phyloP scores from a whole-genome alignment of 2,888 invertebrate genomes.

The Iselma pallidipennis region DNA sequence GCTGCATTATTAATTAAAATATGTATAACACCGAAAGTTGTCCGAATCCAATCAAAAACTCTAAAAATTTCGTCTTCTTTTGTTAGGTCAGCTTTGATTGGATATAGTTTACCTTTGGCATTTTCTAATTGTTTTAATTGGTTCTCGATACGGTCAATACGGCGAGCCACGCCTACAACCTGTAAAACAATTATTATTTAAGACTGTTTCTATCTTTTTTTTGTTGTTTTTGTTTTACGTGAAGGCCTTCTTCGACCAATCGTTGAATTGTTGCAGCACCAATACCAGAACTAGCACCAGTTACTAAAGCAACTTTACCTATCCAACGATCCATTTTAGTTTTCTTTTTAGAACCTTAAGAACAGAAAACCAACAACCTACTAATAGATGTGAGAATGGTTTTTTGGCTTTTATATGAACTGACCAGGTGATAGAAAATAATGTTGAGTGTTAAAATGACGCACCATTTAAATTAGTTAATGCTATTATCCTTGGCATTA shows the following conservation, averaged over 20 bases:
- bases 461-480: too few species aligned
- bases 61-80: constrained; percentile 46
- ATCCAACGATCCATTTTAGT: constrained; percentile 10
- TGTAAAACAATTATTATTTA: constrained; percentile 19
- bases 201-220: not conserved
- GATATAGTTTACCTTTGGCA: constrained; percentile 43
- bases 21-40: constrained; percentile 47
- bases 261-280: constrained; percentile 9
- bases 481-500: too few species aligned
- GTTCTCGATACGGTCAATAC: constrained; percentile 32
- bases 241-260: constrained; percentile 10
- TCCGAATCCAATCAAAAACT: constrained; percentile 47
- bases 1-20: constrained; percentile 52
- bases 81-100: constrained; percentile 47
- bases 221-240: not conserved
- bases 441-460: too few species aligned
- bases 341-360: too few species aligned
- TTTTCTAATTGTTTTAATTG: constrained; percentile 23
- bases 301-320: constrained; percentile 16
- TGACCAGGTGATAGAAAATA: too few species aligned
- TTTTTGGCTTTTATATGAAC: too few species aligned
- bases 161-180: constrained; percentile 40
- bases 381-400: too few species aligned
- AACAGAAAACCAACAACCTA: too few species aligned
- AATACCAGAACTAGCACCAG: constrained; percentile 16